phyloP scores from a whole-genome alignment of 2,888 invertebrate species.

The Torymus aiolomorphi region DNA sequence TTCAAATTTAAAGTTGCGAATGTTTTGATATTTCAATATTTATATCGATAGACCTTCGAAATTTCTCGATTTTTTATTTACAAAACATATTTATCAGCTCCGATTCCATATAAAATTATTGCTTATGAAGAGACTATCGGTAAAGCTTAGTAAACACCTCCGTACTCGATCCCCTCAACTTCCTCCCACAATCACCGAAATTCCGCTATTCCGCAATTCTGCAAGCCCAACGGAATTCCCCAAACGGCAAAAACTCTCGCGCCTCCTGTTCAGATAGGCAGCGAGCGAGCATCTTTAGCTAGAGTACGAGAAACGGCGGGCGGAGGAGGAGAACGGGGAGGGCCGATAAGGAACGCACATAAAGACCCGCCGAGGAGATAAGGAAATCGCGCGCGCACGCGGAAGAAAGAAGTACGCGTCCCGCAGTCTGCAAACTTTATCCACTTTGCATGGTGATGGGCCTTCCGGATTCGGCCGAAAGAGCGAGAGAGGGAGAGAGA shows the following conservation, averaged over 20 bases:
- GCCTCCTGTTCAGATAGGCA: background rate
- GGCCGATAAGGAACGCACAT: conserved; percentile 4
- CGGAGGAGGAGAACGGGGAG: background rate
- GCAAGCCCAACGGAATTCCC: background rate
- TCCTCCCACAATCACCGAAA: too few relatives aligned
- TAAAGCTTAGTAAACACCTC: too few relatives aligned
- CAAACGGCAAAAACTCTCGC: background rate
- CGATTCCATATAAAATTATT: too few relatives aligned
- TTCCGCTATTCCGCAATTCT: too few relatives aligned
- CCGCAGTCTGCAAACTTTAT: conserved; percentile 67
- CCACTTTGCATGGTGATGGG: conserved; percentile 72
- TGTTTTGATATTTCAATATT: too few relatives aligned
- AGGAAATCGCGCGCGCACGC: conserved; percentile 18
- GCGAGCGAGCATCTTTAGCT: background rate
- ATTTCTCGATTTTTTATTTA: too few relatives aligned
- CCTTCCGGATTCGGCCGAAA: conserved; percentile 61
- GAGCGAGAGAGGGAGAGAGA: background rate
- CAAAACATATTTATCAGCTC: too few relatives aligned
- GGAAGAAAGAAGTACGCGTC: conserved; percentile 2
- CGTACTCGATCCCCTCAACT: too few relatives aligned
- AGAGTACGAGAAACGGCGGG: background rate
- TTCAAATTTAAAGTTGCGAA: too few relatives aligned
- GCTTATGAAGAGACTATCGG: too few relatives aligned
- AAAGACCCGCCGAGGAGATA: conserved; percentile 59
- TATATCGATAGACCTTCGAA: too few relatives aligned